phyloP scores from a whole-genome alignment of 1,140 invertebrate genomes.

The Drosophila persimilis region DNA sequence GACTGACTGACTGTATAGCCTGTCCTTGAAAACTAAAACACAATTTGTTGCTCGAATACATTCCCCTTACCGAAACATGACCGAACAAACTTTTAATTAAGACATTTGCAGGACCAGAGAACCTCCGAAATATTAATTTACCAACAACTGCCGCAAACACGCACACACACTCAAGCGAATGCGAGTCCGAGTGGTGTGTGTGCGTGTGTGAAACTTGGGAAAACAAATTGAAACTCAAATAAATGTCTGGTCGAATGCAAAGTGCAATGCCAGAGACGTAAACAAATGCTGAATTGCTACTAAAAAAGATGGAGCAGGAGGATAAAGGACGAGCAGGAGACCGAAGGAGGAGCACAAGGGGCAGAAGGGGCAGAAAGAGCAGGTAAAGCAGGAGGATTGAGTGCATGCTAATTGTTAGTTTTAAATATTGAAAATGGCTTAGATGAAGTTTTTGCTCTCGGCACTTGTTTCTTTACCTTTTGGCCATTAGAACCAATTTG shows the following conservation, averaged over 20 bases:
- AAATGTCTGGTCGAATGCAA: slow-evolving; percentile 55
- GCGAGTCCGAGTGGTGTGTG: neutral
- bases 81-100: slow-evolving; percentile 76
- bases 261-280: slow-evolving; percentile 31
- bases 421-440: slow-evolving; percentile 59
- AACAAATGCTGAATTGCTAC: slow-evolving; percentile 27
- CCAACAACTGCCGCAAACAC: slow-evolving; percentile 62
- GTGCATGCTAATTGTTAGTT: slow-evolving; percentile 55
- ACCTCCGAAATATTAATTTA: slow-evolving; percentile 70
- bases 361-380: neutral
- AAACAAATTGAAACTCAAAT: slow-evolving; percentile 68
- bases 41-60: slow-evolving; percentile 32
- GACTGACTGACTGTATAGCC: slow-evolving; percentile 6
- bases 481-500: slow-evolving; percentile 19
- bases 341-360: neutral
- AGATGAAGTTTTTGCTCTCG: slow-evolving; percentile 19
- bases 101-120: slow-evolving; percentile 71
- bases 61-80: slow-evolving; percentile 9
- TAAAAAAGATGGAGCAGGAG: neutral
- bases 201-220: slow-evolving; percentile 53
- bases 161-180: slow-evolving; percentile 8
- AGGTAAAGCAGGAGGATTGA: neutral
- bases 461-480: slow-evolving; percentile 16
- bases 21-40: slow-evolving; percentile 49
- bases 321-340: neutral